Evolutionary conservation across 2,113 vertebrate genomes (phyloP).

Genomic region (Tragulus kanchil): DNA sequence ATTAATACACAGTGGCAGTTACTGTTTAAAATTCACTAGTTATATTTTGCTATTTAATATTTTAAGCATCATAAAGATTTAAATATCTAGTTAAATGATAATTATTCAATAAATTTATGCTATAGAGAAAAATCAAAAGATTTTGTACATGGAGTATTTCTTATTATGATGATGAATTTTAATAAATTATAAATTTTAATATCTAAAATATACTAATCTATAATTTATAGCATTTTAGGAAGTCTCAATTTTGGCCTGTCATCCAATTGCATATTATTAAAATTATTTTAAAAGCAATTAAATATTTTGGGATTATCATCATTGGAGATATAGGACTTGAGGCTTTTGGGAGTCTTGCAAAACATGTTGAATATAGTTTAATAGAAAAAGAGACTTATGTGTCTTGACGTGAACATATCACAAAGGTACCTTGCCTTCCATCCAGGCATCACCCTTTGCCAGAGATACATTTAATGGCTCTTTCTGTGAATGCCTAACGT

Average conservation of each 20-base stretch:
- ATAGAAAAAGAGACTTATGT: background rate
- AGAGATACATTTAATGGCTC: background rate
- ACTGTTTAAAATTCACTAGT: background rate
- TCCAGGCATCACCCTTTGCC: background rate
- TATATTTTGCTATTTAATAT: background rate
- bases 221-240: background rate
- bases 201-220: background rate
- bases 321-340: background rate
- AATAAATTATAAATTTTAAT: background rate
- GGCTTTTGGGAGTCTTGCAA: background rate
- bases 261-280: background rate
- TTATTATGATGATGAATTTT: constrained; percentile 18
- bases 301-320: background rate
- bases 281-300: background rate
- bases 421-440: background rate
- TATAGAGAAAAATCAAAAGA: background rate
- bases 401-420: background rate
- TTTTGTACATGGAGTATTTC: background rate
- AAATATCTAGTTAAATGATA: background rate
- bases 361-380: background rate
- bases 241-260: background rate
- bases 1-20: background rate
- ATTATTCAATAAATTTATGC: background rate
- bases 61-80: background rate
- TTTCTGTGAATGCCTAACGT: background rate